These are phyloP conservation scores for Caenorhabditis japonica DNA, from an alignment of 2,888 invertebrate genomes.

Conservation along the genomic window DNA sequence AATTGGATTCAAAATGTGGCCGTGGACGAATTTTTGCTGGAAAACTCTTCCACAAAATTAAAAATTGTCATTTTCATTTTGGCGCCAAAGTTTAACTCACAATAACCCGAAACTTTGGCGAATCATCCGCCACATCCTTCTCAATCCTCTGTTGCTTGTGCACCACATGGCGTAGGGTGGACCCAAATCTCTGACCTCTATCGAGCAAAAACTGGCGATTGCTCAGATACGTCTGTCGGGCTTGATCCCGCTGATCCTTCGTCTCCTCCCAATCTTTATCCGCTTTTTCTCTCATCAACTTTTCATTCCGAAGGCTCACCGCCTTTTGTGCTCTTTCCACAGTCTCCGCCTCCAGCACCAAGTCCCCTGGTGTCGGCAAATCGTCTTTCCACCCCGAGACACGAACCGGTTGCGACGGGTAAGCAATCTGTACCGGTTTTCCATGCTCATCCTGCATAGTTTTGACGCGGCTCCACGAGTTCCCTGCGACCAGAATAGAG, in stretches of 20 bases:
- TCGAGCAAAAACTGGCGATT: constrained; percentile 65
- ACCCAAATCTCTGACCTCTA: constrained; percentile 60
- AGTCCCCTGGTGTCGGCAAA: constrained; percentile 90
- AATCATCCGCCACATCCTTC: constrained; percentile 55
- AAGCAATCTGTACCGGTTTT: constrained; percentile 62
- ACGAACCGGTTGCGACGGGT: constrained; percentile 71
- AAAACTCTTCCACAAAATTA: too few species aligned
- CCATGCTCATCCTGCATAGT: constrained; percentile 74
- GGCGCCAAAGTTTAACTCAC: too few species aligned
- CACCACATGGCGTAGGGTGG: constrained; percentile 59
- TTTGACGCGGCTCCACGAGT: constrained; percentile 84
- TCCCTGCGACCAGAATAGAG: constrained; percentile 86
- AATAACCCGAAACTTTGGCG: constrained; percentile 62
- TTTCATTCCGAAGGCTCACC: constrained; percentile 82
- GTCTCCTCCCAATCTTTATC: constrained; percentile 76
- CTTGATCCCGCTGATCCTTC: constrained; percentile 64
- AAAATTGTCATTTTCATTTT: too few species aligned
- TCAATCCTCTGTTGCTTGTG: constrained; percentile 64
- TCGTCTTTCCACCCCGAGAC: constrained; percentile 86
- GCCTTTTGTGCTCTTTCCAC: constrained; percentile 84
- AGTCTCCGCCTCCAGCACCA: constrained; percentile 86
- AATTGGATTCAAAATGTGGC: not conserved
- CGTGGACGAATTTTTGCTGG: too few species aligned
- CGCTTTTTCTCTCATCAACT: constrained; percentile 82
- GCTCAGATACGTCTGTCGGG: constrained; percentile 70